Evolutionary conservation across 2,888 invertebrate species (phyloP).

Genomic region (Anaspis maculata): DNA sequence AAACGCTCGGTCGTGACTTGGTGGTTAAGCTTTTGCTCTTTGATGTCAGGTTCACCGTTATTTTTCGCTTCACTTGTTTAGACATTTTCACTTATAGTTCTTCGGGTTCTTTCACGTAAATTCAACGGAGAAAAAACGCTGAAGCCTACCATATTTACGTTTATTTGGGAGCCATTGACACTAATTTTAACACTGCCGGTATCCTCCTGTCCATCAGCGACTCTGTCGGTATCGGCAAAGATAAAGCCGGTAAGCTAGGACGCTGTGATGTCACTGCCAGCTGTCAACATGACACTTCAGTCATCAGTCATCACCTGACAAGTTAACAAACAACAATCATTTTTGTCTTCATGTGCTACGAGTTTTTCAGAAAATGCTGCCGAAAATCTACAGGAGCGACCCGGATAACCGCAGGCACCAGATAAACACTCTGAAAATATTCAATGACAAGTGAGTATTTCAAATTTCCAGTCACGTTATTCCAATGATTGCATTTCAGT

Average conservation of each 20-base stretch:
- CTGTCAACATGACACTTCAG: too few species aligned
- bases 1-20: constrained; percentile 65
- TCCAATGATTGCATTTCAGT: constrained; percentile 37
- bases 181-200: constrained; percentile 5
- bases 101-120: constrained; percentile 3
- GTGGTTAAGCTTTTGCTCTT: constrained; percentile 46
- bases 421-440: constrained; percentile 74
- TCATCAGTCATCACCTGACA: too few species aligned
- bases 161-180: too few species aligned
- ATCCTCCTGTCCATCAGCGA: too few species aligned
- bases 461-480: constrained; percentile 5
- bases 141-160: constrained; percentile 13
- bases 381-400: constrained; percentile 49
- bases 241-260: too few species aligned
- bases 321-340: too few species aligned
- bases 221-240: too few species aligned
- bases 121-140: constrained; percentile 7
- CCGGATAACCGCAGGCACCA: constrained; percentile 58
- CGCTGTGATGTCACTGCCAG: too few species aligned
- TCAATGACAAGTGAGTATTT: constrained; percentile 65
- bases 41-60: constrained; percentile 61
- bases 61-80: constrained; percentile 68
- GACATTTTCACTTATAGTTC: constrained; percentile 44
- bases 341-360: too few species aligned
- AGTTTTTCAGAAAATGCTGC: too few species aligned